Evolutionary conservation across 2,888 invertebrate species (phyloP), one percentile per base, ranked within the genome.

Genomic region (Idaea aversata): DNA sequence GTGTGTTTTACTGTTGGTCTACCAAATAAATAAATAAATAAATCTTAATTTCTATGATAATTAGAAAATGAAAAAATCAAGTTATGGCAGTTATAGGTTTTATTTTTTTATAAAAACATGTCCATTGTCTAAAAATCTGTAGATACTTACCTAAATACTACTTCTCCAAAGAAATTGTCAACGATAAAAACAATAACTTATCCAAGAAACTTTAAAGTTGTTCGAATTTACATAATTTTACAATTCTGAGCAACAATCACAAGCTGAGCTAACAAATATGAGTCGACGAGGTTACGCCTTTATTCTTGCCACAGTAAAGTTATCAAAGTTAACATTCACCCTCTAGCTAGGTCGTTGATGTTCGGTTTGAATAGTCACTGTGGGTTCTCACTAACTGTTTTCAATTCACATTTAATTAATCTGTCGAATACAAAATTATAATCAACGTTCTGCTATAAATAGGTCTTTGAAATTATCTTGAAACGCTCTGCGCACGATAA

Each of bases 401-500:
- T 84, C 80, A 81, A 83, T 84, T 82, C 78, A 77, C 77, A 83
- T 83, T 84, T 83, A 84, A 86, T 86, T 85, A 81, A 76, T 73
- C 70, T 73, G 75, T 72, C 69, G 70, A 74, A 75, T 67, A 76
- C 70, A 73, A 81, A 81, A 77, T 76, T 76, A 75, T 67, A 65
- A 73, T 72, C 72, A 74, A 77, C 69, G 76, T 74, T 75, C 15
- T 70, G 67, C 71, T 71, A 65, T 72, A 71, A 68, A 66, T 67
- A 72, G 16, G 16, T 15, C 7, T 64, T 34, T 70, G 25, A 70
- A 70, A 70, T 69, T 73, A 69, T 68, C 73, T 72, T 63, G 65
- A 64, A 75, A 72, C 62, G 13, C 10, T 47, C 7, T 10, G 10
- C 13, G 13, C 13, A 7, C 10, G 36, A 4, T 36, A 3, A 3